Percentiles rank a stretch among this genome's conserved stretches.
phyloP scores from a whole-genome alignment of 2,113 vertebrate species.

The Rhipidura dahli region DNA sequence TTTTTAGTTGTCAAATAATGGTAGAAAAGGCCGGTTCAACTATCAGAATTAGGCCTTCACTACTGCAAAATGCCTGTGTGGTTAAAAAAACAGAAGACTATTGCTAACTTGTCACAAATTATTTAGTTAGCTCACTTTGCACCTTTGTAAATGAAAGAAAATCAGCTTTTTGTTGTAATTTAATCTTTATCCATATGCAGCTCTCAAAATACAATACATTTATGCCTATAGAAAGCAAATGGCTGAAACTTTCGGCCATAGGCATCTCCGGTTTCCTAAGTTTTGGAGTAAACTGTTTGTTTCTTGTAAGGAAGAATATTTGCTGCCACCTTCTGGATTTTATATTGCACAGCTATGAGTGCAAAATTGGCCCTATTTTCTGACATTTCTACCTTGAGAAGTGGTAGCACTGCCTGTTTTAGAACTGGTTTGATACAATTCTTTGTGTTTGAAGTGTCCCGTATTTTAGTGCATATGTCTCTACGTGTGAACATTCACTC shows the following conservation, averaged over 20 bases:
- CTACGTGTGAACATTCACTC: neutral
- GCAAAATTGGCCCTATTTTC: neutral
- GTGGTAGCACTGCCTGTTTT: neutral
- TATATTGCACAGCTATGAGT: neutral
- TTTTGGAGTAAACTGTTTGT: neutral
- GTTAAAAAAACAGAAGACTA: neutral
- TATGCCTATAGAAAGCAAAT: neutral
- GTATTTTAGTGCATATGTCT: neutral
- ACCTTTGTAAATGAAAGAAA: neutral
- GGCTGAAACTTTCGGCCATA: neutral
- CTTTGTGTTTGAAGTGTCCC: neutral
- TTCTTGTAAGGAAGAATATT: neutral
- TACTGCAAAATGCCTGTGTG: neutral
- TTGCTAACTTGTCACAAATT: neutral
- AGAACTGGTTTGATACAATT: neutral
- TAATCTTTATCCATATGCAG: neutral
- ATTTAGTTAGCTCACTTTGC: neutral
- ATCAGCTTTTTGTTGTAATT: neutral
- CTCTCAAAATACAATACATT: neutral
- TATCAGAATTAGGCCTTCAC: neutral
- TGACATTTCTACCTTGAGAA: neutral
- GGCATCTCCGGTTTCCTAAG: neutral
- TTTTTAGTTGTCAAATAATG: neutral
- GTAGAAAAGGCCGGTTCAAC: neutral
- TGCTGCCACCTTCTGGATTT: conserved; percentile 71